Evolutionary conservation across 2,113 vertebrate species (phyloP).

Genomic region (Oreochromis tanganicae): DNA sequence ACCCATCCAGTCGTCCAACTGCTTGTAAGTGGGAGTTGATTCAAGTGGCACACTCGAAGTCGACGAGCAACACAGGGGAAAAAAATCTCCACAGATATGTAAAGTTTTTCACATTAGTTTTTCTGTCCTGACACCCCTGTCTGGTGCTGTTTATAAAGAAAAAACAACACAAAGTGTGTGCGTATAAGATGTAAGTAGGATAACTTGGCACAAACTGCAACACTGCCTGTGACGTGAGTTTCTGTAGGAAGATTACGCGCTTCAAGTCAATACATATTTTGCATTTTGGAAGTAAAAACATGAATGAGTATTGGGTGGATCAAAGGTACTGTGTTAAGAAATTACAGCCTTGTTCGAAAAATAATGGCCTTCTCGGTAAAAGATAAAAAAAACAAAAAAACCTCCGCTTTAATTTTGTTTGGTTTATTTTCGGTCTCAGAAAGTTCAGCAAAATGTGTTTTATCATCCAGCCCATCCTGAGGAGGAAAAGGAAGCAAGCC

Average conservation of each 20-base stretch:
- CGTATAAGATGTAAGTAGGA: background rate
- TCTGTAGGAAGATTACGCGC: background rate
- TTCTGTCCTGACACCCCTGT: background rate
- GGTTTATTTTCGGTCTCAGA: constrained; percentile 6
- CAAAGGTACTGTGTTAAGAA: background rate
- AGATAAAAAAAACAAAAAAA: background rate
- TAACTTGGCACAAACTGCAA: background rate
- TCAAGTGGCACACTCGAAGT: background rate
- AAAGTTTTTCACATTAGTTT: background rate
- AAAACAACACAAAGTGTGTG: background rate
- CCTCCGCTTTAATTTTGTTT: background rate
- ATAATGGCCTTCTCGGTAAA: background rate
- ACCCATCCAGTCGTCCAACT: background rate
- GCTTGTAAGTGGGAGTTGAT: background rate
- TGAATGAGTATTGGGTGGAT: background rate
- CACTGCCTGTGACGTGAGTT: background rate
- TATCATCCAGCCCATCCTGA: background rate
- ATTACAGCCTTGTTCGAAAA: background rate
- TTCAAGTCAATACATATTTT: background rate
- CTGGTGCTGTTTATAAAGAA: background rate
- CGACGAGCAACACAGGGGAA: background rate
- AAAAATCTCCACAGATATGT: background rate
- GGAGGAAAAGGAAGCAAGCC: background rate
- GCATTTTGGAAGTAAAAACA: background rate
- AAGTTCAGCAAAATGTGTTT: background rate